phyloP scores from a whole-genome alignment of 2,113 vertebrate species.

The Herpetotheres cachinnans region DNA sequence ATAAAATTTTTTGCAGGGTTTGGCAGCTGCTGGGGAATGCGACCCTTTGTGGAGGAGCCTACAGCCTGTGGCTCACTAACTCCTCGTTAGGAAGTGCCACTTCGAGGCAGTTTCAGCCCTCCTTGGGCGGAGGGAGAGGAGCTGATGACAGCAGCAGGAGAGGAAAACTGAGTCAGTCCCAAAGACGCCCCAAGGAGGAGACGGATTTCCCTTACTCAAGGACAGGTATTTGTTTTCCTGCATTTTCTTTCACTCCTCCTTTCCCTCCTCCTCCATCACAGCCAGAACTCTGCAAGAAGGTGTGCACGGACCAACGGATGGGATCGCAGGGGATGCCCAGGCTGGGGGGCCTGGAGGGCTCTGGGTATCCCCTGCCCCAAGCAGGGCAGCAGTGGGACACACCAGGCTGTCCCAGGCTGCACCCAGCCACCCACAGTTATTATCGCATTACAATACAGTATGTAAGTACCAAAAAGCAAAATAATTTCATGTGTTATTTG shows the following conservation, averaged over 20 bases:
- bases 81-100: not conserved
- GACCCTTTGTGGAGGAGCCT: not conserved
- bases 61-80: not conserved
- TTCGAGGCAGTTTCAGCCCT: not conserved
- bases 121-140: not conserved
- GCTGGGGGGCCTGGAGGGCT: not conserved
- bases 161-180: not conserved
- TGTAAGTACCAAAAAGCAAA: not conserved
- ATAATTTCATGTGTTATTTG: not conserved
- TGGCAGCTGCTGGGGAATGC: not conserved
- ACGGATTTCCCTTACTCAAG: not conserved
- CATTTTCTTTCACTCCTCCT: not conserved
- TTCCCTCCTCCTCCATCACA: not conserved
- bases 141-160: not conserved
- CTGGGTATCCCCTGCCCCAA: not conserved
- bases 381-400: not conserved
- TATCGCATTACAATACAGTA: not conserved
- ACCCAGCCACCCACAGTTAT: not conserved
- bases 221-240: not conserved
- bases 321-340: not conserved
- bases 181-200: not conserved
- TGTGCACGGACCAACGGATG: rapidly evolving
- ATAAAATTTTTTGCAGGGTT: not conserved
- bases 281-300: not conserved
- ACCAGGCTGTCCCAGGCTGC: not conserved